Conservation (phyloP, 2,888 invertebrate species). For the Leistus spinibarbis region DNA sequence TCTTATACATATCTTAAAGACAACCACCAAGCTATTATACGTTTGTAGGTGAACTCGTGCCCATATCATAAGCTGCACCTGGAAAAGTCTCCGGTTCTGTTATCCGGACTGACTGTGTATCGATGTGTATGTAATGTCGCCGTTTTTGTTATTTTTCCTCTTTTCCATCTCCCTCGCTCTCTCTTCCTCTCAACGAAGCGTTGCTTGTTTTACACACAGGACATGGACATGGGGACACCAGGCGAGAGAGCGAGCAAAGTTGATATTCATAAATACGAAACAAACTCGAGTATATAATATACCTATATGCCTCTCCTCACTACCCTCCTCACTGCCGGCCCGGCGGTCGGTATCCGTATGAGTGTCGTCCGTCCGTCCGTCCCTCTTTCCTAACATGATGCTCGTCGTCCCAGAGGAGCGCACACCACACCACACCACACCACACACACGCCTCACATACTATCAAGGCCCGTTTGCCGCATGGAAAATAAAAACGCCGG, state of each 20-base stretch:
- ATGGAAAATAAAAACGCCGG: neutral
- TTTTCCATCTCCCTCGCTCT: neutral
- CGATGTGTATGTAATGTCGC: neutral
- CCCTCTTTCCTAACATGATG: neutral
- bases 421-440: too few species aligned
- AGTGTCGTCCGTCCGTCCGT: neutral
- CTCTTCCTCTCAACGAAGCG: too few species aligned
- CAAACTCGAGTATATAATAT: slow-evolving; percentile 17
- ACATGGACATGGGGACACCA: neutral
- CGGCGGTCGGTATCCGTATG: neutral
- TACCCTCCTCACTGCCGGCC: neutral
- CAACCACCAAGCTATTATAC: too few species aligned
- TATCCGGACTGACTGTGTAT: neutral
- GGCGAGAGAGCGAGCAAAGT: neutral
- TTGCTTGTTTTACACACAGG: too few species aligned
- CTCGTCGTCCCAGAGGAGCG: neutral
- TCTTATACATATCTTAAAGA: too few species aligned
- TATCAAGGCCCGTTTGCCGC: neutral
- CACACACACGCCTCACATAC: neutral
- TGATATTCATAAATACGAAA: slow-evolving; percentile 37
- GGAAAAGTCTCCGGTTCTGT: neutral
- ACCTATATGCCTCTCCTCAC: neutral
- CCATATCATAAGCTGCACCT: too few species aligned
- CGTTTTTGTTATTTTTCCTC: neutral
- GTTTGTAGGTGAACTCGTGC: too few species aligned